Conservation (phyloP, 2,797 vertebrate species). For the Muscicapa striata region DNA sequence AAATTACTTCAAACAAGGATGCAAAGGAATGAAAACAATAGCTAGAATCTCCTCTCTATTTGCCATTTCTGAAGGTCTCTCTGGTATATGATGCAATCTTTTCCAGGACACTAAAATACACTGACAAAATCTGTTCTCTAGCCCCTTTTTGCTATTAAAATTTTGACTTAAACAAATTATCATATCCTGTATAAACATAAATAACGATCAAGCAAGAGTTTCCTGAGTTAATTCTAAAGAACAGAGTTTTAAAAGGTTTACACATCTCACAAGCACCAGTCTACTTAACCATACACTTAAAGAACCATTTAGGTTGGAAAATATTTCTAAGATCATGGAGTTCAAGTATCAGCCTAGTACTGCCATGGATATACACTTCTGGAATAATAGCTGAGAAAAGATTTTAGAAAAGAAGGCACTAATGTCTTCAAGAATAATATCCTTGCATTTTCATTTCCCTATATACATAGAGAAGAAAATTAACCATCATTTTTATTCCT, state of each 20-base stretch:
- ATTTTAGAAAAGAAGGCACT: neutral
- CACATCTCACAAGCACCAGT: neutral
- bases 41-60: conserved; percentile 87
- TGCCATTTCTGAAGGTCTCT: conserved; percentile 85
- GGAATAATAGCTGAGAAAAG: neutral
- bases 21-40: conserved; percentile 92
- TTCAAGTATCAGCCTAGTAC: neutral
- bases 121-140: neutral
- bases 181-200: neutral
- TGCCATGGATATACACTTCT: neutral
- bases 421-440: neutral
- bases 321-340: neutral
- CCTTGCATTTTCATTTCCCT: neutral
- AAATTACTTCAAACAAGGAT: conserved; percentile 82
- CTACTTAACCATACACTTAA: neutral
- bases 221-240: neutral
- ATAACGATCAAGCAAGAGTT: neutral
- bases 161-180: conserved; percentile 58
- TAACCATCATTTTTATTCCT: neutral
- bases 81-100: conserved; percentile 46
- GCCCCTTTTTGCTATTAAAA: conserved; percentile 74
- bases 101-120: conserved; percentile 60
- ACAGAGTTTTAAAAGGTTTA: neutral
- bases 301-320: neutral
- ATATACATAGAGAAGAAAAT: neutral